These are phyloP conservation scores for Trypoxylus dichotomus DNA, from an alignment of 1,140 invertebrate species.

Conservation along the genomic window DNA sequence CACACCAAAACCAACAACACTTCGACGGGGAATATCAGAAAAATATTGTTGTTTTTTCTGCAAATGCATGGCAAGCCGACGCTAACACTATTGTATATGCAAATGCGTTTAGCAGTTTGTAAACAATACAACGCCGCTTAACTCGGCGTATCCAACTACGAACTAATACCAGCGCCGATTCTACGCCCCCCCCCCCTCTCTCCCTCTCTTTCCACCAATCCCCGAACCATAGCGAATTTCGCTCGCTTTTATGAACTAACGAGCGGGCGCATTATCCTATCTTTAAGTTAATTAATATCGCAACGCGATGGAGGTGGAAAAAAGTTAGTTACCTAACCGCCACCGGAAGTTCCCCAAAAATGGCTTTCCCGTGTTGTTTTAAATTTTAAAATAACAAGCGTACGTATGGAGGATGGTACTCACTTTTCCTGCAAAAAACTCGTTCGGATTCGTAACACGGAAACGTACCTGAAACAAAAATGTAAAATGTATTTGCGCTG, in stretches of 20 bases:
- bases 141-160: background rate
- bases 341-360: background rate
- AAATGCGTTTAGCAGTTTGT: background rate
- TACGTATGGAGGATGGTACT: background rate
- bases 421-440: background rate
- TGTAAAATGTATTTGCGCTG: background rate
- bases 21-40: background rate
- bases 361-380: background rate
- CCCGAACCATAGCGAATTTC: background rate
- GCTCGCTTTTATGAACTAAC: background rate
- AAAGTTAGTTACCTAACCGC: background rate
- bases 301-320: background rate
- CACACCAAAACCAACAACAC: background rate
- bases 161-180: background rate
- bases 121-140: background rate
- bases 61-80: background rate
- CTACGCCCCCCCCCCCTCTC: no score
- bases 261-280: background rate
- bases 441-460: background rate
- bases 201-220: no score
- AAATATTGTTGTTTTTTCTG: background rate
- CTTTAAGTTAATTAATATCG: background rate
- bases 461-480: background rate
- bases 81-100: background rate
- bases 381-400: background rate